These are phyloP conservation scores for Brachypalpus laphriformis DNA, from an alignment of 2,888 invertebrate species.

Conservation along the genomic window DNA sequence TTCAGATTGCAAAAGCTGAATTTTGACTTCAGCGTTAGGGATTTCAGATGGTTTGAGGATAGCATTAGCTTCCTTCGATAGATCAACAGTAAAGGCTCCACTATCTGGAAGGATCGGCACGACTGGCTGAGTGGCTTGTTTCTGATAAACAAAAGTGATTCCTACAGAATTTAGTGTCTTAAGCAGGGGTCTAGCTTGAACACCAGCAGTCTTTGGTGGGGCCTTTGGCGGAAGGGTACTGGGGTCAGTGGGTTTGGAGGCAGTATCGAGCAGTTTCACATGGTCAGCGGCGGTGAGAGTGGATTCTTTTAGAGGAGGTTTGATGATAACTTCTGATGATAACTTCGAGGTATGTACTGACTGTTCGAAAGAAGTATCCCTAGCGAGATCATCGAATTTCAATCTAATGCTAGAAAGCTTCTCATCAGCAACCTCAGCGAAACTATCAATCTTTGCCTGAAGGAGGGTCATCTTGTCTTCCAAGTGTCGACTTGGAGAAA, in stretches of 20 bases:
- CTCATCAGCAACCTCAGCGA: conserved; percentile 64
- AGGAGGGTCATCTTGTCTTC: conserved; percentile 45
- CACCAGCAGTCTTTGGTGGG: background rate
- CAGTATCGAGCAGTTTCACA: background rate
- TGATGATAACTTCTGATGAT: background rate
- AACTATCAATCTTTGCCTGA: conserved; percentile 63
- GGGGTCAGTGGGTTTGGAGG: background rate
- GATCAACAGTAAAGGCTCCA: background rate
- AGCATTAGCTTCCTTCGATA: background rate
- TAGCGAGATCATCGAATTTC: conserved; percentile 39
- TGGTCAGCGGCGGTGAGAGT: too few species aligned
- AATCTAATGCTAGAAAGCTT: conserved; percentile 52
- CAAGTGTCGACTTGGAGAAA: conserved; percentile 41
- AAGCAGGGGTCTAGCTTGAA: background rate
- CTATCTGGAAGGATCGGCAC: background rate
- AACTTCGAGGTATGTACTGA: background rate
- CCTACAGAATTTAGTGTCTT: conserved; percentile 57
- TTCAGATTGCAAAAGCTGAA: background rate
- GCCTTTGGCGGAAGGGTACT: conserved; percentile 16
- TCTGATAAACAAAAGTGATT: conserved; percentile 46
- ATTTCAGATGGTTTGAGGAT: too few species aligned
- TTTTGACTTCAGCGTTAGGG: too few species aligned
- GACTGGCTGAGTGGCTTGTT: background rate
- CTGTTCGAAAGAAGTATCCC: background rate
- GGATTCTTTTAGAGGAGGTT: too few species aligned